Base-by-base conservation (phyloP, 1,140 invertebrate genomes). In the Drosophila tropicalis region DNA sequence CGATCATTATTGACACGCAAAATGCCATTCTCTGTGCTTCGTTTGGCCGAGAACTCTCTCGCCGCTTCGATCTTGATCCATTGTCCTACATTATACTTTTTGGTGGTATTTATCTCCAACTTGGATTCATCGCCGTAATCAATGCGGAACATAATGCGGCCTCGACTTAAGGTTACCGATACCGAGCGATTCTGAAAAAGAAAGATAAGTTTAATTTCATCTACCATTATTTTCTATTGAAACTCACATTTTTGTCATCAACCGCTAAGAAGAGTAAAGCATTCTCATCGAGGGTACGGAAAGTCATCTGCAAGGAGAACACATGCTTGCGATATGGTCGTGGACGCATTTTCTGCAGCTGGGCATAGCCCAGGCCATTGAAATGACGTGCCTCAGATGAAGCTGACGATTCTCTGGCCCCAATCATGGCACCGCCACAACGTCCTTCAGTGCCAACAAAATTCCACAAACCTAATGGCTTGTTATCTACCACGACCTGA, bases 261-360 rank as follows among this genome's bases (percentile, higher is more conserved):
- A 95, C 94, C 25, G 97, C 95, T 41, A 98, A 93, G 90, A 98
- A 98, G 0, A 99, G 93, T 5, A 98, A 91, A 2, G 97, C 96
- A 92, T 98, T 95, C 90, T 98, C 96, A 92, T 98, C 97, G 76
- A 96, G 96, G 0, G 97, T 98, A 69, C 95, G 94, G 91, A 99
- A 98, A 70, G 94, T 95, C 54, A 99, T 94, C 13, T 95, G 94
- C 1, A 98, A 94, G 41, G 95, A 95, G 91, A 97, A 97, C 12
- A 95, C 93, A 77, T 95, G 94, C 82, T 95, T 94, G 76, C 95
- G 94, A 81, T 96, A 95, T 1, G 94, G 94, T 65, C 94, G 93
- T 13, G 93, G 94, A 12, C 93, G 93, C 32, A 93, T 94, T 78
- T 94, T 93, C 60, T 93, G 93, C 64, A 96, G 93, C 41, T 96